Conservation (phyloP, 2,113 vertebrate genomes). For the Callorhinus ursinus region DNA sequence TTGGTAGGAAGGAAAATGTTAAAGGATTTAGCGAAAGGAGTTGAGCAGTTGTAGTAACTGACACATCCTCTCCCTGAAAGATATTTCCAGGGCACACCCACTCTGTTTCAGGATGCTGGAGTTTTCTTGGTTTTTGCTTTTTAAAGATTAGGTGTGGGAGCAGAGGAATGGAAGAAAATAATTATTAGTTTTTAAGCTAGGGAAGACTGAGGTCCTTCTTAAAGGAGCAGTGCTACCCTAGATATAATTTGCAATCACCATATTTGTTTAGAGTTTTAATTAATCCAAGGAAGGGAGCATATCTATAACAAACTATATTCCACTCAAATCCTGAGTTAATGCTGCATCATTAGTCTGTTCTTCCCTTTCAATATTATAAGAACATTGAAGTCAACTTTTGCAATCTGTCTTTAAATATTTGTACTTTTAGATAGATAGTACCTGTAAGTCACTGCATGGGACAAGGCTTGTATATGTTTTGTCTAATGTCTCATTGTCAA, state of each 20-base stretch:
- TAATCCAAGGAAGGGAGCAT: conserved; percentile 23
- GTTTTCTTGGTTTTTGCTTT: conserved; percentile 4
- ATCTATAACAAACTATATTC: conserved; percentile 45
- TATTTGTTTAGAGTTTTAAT: not conserved
- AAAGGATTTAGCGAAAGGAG: conserved; percentile 4
- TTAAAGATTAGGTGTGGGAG: conserved; percentile 36
- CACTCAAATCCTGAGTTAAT: conserved; percentile 64
- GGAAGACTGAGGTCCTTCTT: not conserved
- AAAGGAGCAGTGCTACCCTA: conserved; percentile 32
- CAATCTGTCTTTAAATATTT: conserved; percentile 77
- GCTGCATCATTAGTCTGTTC: conserved; percentile 76
- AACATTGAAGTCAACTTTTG: conserved; percentile 67
- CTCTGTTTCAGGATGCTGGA: conserved; percentile 19
- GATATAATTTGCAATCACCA: not conserved
- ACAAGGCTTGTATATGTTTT: conserved; percentile 80
- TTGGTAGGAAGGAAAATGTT: not conserved
- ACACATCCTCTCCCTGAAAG: conserved; percentile 11
- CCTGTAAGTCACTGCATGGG: conserved; percentile 79
- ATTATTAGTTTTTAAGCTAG: conserved; percentile 28
- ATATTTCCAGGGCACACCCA: not conserved
- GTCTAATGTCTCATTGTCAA: conserved; percentile 82
- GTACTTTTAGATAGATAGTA: conserved; percentile 79
- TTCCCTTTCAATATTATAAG: conserved; percentile 72
- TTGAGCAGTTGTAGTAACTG: conserved; percentile 18
- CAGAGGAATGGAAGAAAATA: conserved; percentile 38